Base-by-base conservation (phyloP, 2,888 invertebrate species). In the Odontocolon sp. region DNA sequence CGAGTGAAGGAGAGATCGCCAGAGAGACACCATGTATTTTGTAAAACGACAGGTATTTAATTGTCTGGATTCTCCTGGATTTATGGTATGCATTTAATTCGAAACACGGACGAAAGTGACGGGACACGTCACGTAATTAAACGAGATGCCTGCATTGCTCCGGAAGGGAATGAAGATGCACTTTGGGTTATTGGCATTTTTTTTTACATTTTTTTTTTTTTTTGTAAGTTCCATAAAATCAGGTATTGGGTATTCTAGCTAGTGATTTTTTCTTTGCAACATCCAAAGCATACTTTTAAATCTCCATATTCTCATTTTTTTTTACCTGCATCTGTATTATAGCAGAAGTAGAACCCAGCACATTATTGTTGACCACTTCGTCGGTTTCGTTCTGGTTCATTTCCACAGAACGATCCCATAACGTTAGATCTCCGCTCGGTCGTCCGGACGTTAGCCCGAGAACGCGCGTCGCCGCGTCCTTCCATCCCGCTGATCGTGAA, bases 401-500 rank as follows among this genome's bases (percentile, higher is more conserved):
- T 9, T 18, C 8, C 18, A 52, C 11, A 16, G 56, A 21, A 18
- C n/a, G 40, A 42, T 59, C 2, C 21, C 61, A 31, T 33, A 33
- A 9, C 16, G 33, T 21, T 11, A 8, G 31, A 4, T 61, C 40
- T 8, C 9, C 31, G 28, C 18, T 28, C 18, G n/a, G 26, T 52
- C 38, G 26, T 52, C n/a, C 28, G 26, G 16, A 38, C 9, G 38
- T 61, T 54, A 36, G 14, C 28, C 31, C 28, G 14, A 45, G 59
- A 61, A 21, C 36, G 31, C 64, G 56, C 56, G 36, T 36, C 26
- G 36, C 63, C 40, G 38, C 47, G 63, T 50, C 36, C 52, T 52
- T 74, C 52, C 66, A 45, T 66, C 38, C 47, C 21, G 57, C 52
- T 45, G 63, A 70, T 77, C 52, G 77, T 78, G 75, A 79, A 80